These are phyloP conservation scores for Leptinotarsa tumamoca DNA, from an alignment of 2,888 invertebrate species.

Conservation along the genomic window DNA sequence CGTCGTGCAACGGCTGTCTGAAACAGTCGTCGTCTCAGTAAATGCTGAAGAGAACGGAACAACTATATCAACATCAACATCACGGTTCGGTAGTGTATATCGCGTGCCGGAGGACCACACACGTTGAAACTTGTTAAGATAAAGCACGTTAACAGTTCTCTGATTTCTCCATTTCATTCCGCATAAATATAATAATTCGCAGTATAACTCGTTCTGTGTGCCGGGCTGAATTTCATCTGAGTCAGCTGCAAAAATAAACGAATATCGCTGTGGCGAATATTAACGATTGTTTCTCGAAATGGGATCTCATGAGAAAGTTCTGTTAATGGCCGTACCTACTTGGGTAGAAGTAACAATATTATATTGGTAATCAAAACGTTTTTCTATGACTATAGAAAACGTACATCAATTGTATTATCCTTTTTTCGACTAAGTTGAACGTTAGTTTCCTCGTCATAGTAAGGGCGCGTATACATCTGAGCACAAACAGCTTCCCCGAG, in stretches of 20 bases:
- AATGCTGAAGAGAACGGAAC: slow-evolving; percentile 38
- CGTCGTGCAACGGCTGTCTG: slow-evolving; percentile 20
- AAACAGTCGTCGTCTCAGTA: slow-evolving; percentile 26
- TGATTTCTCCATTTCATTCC: slow-evolving; percentile 56
- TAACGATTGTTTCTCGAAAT: slow-evolving; percentile 6
- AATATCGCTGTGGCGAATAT: slow-evolving; percentile 11
- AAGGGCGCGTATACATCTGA: too few species aligned
- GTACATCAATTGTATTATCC: too few species aligned
- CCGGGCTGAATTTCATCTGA: slow-evolving; percentile 14
- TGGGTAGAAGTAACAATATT: background rate
- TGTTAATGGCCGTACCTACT: background rate
- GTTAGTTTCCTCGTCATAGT: too few species aligned
- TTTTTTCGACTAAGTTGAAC: too few species aligned
- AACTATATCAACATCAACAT: slow-evolving; percentile 54
- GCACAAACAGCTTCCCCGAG: too few species aligned
- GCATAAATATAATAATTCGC: slow-evolving; percentile 42
- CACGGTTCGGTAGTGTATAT: slow-evolving; percentile 59
- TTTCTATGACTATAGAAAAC: too few species aligned
- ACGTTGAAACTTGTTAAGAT: slow-evolving; percentile 67
- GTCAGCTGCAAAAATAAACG: slow-evolving; percentile 20
- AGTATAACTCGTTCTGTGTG: slow-evolving; percentile 33
- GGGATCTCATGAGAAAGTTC: background rate
- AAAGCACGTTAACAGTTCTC: slow-evolving; percentile 66
- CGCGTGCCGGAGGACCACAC: slow-evolving; percentile 66
- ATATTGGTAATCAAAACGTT: background rate